A percentile compares a stretch with the other conserved stretches of the same genome.
phyloP scores from a whole-genome alignment of 2,797 vertebrate species.

The Otus scops region DNA sequence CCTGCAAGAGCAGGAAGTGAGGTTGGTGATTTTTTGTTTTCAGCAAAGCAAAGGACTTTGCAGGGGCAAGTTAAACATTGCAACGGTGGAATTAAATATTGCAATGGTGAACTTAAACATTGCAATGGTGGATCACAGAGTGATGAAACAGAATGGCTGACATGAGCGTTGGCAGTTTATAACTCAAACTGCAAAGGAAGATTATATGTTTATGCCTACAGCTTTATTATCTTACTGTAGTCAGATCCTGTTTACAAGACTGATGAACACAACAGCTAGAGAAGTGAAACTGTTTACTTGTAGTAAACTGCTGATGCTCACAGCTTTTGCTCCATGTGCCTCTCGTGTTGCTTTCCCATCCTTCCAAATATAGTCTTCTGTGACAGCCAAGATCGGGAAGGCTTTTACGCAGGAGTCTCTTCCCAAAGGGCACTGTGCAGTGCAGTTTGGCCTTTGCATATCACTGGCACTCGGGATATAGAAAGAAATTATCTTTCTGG shows the following conservation, averaged over 20 bases:
- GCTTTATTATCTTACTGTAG: neutral
- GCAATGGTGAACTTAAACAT: neutral
- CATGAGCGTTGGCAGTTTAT: neutral
- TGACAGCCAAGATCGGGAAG: neutral
- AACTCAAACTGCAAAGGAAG: neutral
- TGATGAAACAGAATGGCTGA: neutral
- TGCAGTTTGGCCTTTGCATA: neutral
- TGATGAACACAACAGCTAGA: constrained; percentile 25
- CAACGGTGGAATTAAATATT: neutral
- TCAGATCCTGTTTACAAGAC: constrained; percentile 24
- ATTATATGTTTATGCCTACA: neutral
- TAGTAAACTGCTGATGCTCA: constrained; percentile 64
- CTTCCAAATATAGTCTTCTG: constrained; percentile 39
- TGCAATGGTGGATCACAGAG: neutral
- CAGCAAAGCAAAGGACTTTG: neutral
- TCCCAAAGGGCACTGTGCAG: constrained; percentile 27
- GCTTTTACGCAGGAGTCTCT: constrained; percentile 2
- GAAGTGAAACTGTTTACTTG: constrained; percentile 56
- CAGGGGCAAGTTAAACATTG: neutral
- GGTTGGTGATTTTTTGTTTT: neutral
- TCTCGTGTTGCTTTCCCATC: constrained; percentile 38
- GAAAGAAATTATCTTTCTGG: constrained; percentile 8
- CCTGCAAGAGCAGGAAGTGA: neutral
- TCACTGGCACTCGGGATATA: neutral
- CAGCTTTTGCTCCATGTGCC: constrained; percentile 51